A percentile compares a stretch with the other conserved stretches of the same genome.
These are phyloP conservation scores for Apodemia mormo DNA, from an alignment of 2,888 invertebrate genomes.

Conservation along the genomic window DNA sequence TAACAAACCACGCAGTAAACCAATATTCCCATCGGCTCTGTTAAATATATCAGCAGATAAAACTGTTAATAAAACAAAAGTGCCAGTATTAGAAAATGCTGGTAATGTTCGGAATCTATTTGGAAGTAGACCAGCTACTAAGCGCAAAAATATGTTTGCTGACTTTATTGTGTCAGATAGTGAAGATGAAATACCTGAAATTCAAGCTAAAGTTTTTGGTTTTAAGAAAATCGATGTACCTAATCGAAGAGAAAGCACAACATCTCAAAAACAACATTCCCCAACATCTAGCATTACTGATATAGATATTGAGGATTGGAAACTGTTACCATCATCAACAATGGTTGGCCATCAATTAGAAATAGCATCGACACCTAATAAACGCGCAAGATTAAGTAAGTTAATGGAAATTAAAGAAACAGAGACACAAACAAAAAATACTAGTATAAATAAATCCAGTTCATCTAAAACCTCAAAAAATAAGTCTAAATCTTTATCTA, in stretches of 20 bases:
- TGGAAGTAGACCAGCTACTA: constrained; percentile 49
- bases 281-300: constrained; percentile 57
- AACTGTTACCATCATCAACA: constrained; percentile 68
- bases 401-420: constrained; percentile 48
- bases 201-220: constrained; percentile 57
- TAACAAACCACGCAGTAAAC: constrained; percentile 47
- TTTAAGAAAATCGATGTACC: constrained; percentile 49
- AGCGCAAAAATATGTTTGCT: constrained; percentile 65
- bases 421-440: constrained; percentile 34
- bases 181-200: constrained; percentile 65
- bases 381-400: constrained; percentile 51
- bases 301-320: constrained; percentile 69
- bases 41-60: constrained; percentile 58
- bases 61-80: constrained; percentile 55
- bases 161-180: constrained; percentile 65
- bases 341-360: constrained; percentile 63
- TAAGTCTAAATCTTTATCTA: constrained; percentile 38
- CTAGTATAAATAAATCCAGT: constrained; percentile 42
- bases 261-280: constrained; percentile 47
- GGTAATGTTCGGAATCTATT: constrained; percentile 56
- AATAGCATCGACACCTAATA: constrained; percentile 49
- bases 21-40: constrained; percentile 57
- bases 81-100: constrained; percentile 43
- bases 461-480: constrained; percentile 42
- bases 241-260: constrained; percentile 39